Base-by-base conservation (phyloP, 2,113 vertebrate species). In the Rattus rattus region DNA sequence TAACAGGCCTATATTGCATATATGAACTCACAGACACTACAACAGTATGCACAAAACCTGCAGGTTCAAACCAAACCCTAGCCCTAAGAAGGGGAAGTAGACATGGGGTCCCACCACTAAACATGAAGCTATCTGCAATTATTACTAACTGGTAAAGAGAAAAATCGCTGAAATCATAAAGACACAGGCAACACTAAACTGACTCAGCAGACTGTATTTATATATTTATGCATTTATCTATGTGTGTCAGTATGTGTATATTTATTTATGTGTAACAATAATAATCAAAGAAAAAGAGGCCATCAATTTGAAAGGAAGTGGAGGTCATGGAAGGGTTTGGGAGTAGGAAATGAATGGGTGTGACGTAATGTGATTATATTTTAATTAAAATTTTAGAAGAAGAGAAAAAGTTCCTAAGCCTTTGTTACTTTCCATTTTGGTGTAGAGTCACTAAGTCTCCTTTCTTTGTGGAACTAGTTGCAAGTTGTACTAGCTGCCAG, bases 391-490 rank as follows among this genome's bases (percentile, higher is more conserved):
- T 47, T 43, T 30, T 85, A 19, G 16, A 22, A 56, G 19, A 77
- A 16, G 20, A 83, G 56, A 43, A 83, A 63, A 39, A 19, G 14
- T 90, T 92, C 0, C 17, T 91, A 76, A 87, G 39, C 43, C 36
- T 75, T 43, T 92, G 9, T 69, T 7, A 39, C 61, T 90, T 95
- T 95, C 47, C n/a, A 90, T 83, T 90, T 89, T 87, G 33, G 6
- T 76, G 59, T 86, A 72, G 36, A 76, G 86, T n/a, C 10, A 85
- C 56, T 88, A 2, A 13, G 84, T 69, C 24, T 83, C 79, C 12
- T 80, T 63, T 89, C 26, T 86, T 73, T 85, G 59, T n/a, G 5
- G 10, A 20, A 43, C 30, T 90, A 9, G 17, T 72, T 92, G 69
- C 61, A 87, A 91, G 17, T 36, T 90, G 24, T 43, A 20, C 39